Evolutionary conservation across 2,888 invertebrate species (phyloP).

Genomic region (Megastigmus dorsalis): DNA sequence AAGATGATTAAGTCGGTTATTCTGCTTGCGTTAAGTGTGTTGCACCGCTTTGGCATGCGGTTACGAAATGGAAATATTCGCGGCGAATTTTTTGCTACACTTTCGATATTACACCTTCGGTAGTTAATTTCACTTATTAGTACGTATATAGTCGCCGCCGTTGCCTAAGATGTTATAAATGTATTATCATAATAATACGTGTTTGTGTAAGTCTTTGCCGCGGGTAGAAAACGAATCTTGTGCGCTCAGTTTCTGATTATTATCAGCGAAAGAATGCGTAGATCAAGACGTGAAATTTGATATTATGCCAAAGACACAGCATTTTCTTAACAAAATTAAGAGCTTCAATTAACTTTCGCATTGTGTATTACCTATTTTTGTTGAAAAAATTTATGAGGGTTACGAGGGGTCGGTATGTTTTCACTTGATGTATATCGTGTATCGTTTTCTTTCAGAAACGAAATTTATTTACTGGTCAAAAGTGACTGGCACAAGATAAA

Average conservation of each 20-base stretch:
- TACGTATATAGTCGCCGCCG: not conserved
- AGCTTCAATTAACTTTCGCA: not conserved
- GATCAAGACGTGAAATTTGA: not conserved
- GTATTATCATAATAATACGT: conserved; percentile 43
- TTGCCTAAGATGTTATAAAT: conserved; percentile 46
- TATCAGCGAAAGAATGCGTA: conserved; percentile 14
- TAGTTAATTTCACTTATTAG: conserved; percentile 50
- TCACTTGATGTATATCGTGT: not conserved
- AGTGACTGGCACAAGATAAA: not conserved
- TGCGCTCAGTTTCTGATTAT: conserved; percentile 15
- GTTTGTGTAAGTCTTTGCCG: conserved; percentile 41
- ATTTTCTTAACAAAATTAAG: conserved; percentile 14
- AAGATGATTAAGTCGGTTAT: too few species aligned
- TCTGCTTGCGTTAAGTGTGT: not conserved
- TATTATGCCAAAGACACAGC: too few species aligned
- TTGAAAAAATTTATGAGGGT: not conserved
- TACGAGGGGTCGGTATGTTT: not conserved
- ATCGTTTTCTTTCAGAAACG: too few species aligned
- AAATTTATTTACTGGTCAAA: not conserved
- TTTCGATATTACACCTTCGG: conserved; percentile 49
- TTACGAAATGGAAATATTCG: conserved; percentile 41
- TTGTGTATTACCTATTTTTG: too few species aligned
- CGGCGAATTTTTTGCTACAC: conserved; percentile 36
- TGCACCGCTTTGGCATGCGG: too few species aligned
- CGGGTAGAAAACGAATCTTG: conserved; percentile 25